phyloP scores from a whole-genome alignment of 2,113 vertebrate genomes.

The Leptosomus discolor region DNA sequence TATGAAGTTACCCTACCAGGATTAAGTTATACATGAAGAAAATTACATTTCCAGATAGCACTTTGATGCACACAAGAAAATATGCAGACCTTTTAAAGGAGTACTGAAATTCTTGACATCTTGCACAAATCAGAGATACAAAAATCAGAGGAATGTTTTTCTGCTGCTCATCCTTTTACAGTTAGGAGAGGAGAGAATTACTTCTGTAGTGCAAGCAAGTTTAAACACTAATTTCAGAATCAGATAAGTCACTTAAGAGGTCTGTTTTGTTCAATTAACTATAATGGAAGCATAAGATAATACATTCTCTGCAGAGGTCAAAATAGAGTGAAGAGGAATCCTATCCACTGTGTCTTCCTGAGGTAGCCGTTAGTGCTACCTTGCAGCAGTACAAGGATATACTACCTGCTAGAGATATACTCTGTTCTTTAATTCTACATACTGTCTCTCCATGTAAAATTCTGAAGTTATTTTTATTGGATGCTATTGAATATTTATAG shows the following conservation, averaged over 20 bases:
- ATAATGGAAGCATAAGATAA: neutral
- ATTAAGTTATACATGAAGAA: neutral
- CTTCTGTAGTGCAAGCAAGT: neutral
- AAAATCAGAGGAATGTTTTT: neutral
- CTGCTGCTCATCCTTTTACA: neutral
- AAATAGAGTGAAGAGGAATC: neutral
- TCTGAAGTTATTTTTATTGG: neutral
- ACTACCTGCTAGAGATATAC: neutral
- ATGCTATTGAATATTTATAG: neutral
- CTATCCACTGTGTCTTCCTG: neutral
- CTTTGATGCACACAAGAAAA: neutral
- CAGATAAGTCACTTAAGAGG: constrained; percentile 13
- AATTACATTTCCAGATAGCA: neutral
- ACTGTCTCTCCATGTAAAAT: neutral
- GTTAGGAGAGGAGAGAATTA: neutral
- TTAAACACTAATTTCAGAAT: neutral
- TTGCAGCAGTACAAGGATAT: neutral
- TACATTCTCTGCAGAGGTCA: neutral
- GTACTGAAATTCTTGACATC: neutral
- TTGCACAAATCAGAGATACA: neutral
- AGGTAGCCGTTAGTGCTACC: neutral
- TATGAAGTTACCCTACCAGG: neutral
- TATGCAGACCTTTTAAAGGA: neutral
- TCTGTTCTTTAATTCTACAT: neutral
- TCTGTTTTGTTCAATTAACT: neutral